These are phyloP conservation scores for Lordiphosa mommai DNA, from an alignment of 1,140 invertebrate species.

Conservation along the genomic window DNA sequence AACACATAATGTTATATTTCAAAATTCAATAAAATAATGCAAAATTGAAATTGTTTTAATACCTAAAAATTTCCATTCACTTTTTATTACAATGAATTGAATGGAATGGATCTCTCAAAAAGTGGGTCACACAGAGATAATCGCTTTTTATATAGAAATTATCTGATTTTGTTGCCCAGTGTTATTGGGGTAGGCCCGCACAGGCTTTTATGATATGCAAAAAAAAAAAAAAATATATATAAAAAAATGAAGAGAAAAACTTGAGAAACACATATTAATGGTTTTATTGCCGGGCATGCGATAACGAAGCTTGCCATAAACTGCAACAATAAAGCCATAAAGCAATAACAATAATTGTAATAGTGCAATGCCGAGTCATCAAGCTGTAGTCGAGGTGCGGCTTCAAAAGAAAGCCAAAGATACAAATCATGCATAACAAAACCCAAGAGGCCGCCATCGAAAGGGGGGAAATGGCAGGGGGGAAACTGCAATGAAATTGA, in stretches of 20 bases:
- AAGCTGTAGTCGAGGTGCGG: constrained; percentile 15
- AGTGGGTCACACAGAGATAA: too few species aligned
- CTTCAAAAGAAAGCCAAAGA: constrained; percentile 49
- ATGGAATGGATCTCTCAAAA: too few species aligned
- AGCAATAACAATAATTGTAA: constrained; percentile 30
- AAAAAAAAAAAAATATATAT: constrained; percentile 4
- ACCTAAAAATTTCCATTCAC: too few species aligned
- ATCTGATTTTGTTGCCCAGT: too few species aligned
- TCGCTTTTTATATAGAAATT: too few species aligned
- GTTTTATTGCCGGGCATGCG: constrained; percentile 25
- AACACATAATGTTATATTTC: too few species aligned
- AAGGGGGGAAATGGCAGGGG: not conserved
- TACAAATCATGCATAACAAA: constrained; percentile 56
- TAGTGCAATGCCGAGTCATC: constrained; percentile 44
- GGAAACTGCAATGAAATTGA: constrained; percentile 50
- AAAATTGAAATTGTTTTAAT: too few species aligned
- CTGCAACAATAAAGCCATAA: constrained; percentile 42
- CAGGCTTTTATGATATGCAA: too few species aligned
- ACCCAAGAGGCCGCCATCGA: not conserved
- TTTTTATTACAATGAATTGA: too few species aligned
- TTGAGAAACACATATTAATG: constrained; percentile 17
- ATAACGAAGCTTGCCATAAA: constrained; percentile 40
- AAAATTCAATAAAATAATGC: too few species aligned
- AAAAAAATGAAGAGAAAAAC: constrained; percentile 19
- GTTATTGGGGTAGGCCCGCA: too few species aligned